Evolutionary conservation across 2,888 invertebrate genomes (phyloP).

Genomic region (Autographa gamma): DNA sequence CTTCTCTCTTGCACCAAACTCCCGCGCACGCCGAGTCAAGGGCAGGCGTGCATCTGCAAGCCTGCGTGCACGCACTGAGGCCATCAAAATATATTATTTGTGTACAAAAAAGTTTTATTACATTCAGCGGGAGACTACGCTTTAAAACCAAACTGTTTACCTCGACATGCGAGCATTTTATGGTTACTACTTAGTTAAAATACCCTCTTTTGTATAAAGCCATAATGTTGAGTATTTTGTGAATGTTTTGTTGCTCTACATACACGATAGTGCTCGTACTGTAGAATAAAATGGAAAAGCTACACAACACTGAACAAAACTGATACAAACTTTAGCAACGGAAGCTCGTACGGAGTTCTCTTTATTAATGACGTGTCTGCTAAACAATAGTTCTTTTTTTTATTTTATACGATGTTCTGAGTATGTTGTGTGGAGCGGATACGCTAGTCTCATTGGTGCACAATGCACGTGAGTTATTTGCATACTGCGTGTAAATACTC

Average conservation of each 20-base stretch:
- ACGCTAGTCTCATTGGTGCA: conserved; percentile 47
- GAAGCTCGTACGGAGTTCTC: conserved; percentile 35
- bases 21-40: conserved; percentile 65
- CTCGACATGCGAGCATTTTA: conserved; percentile 26
- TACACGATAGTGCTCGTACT: background rate
- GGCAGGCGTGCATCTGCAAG: conserved; percentile 67
- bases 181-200: conserved; percentile 13
- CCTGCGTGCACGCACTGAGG: conserved; percentile 59
- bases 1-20: conserved; percentile 42
- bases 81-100: conserved; percentile 67
- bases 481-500: conserved; percentile 59
- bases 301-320: conserved; percentile 28
- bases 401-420: conserved; percentile 32
- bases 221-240: background rate
- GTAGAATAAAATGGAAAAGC: background rate
- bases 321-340: conserved; percentile 23
- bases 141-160: conserved; percentile 41
- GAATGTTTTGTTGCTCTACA: background rate
- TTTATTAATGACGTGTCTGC: conserved; percentile 47
- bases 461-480: conserved; percentile 59
- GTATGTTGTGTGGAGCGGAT: conserved; percentile 45
- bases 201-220: conserved; percentile 14
- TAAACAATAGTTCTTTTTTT: conserved; percentile 46
- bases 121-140: conserved; percentile 42
- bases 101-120: conserved; percentile 64